Base-by-base conservation (phyloP, 2,888 invertebrate species). In the Prostheceraeus crozeri region DNA sequence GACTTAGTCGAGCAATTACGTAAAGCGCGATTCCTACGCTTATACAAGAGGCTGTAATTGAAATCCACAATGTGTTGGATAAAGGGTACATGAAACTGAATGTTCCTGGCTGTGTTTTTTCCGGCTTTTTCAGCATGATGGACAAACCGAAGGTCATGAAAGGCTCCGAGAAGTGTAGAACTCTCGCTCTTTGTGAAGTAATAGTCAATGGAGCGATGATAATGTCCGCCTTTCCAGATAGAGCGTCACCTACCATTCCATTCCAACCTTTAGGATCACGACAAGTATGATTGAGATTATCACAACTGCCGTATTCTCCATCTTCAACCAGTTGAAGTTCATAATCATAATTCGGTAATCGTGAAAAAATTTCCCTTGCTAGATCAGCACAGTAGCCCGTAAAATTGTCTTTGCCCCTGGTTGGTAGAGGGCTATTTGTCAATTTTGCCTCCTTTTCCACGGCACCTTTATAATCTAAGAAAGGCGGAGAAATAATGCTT, bases 301-400 rank as follows among this genome's bases (percentile, higher is more conserved):
- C 85, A 10, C 83, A 59, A 8, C 60, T 82, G 1, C 88, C 88
- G 71, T 89, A 89, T 70, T 84, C 84, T 21, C 84, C 84, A 73
- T 93, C 91, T 70, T 84, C 85, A 1, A 89, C 89, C 59, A 87
- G 80, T 64, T 84, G 82, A 63, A 93, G 79, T 75, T 87, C 86
- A 80, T 88, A 90, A 74, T 85, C 85, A 66, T 89, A 87, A 60
- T 84, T 85, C n/a, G n/a, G n/a, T 63, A 89, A 81, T 71, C 82
- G 83, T 68, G 84, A 84, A 0, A 88, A 81, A 63, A 93, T 83
- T 63, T 86, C 79, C 69, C 88, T 85, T 1, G 87, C 85, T 35
- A 93, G 79, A 73, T 93, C 93, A 72, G 90, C 87, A 77, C 89
- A 89, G 74, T 89, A 93, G 54, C 94, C 93, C 71, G 88, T 85